These are phyloP conservation scores for Nomada fabriciana DNA, from an alignment of 2,888 invertebrate species.

Conservation along the genomic window DNA sequence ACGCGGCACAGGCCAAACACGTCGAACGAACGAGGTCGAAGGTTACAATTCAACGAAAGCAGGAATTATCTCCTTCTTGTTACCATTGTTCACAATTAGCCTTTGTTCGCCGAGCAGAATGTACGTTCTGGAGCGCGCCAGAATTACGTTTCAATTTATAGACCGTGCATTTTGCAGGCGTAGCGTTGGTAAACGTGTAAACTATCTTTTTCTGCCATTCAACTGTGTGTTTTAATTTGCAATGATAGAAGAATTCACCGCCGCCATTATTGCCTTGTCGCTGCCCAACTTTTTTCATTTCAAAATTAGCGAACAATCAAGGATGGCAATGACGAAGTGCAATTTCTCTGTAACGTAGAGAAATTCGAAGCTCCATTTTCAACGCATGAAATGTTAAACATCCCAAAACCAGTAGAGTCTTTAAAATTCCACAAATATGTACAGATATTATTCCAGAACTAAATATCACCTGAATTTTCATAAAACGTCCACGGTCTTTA, in stretches of 20 bases:
- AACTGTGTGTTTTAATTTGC: no score
- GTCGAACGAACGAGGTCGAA: conserved; percentile 32
- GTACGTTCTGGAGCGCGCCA: background rate
- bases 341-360: background rate
- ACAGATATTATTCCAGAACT: background rate
- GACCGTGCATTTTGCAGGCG: background rate
- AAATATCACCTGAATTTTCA: background rate
- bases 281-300: no score
- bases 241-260: no score
- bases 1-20: conserved; percentile 24
- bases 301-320: no score
- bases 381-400: background rate
- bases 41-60: conserved; percentile 54
- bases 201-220: background rate
- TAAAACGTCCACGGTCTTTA: background rate
- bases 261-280: no score
- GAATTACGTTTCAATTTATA: conserved; percentile 42
- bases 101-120: conserved; percentile 44
- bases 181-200: background rate
- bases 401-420: background rate
- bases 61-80: conserved; percentile 53
- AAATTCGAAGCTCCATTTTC: background rate
- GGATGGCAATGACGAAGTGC: background rate
- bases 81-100: conserved; percentile 50
- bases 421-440: background rate